Evolutionary conservation across 2,113 vertebrate genomes (phyloP).

Genomic region (Stomatorhinus ivindoensis): DNA sequence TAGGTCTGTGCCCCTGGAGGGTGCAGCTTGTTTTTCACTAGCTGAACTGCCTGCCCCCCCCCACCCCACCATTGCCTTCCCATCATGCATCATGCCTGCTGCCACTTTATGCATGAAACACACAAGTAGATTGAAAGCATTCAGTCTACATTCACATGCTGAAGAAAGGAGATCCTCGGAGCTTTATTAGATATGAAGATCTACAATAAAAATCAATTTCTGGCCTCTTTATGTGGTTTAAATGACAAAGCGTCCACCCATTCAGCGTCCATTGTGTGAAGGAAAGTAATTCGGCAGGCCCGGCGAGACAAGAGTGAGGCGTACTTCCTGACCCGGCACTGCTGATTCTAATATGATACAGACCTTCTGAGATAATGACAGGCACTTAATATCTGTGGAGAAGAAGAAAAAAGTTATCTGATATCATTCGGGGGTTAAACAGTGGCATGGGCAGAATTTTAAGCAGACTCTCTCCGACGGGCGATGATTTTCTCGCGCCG

Average conservation of each 20-base stretch:
- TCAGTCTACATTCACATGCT: conserved; percentile 96
- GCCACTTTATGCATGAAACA: conserved; percentile 99
- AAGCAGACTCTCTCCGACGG: conserved; percentile 58
- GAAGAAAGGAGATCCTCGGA: conserved; percentile 99
- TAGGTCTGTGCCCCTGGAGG: conserved; percentile 51
- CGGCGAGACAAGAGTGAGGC: conserved; percentile 80
- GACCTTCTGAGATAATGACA: conserved; percentile 96
- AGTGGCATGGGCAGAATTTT: conserved; percentile 85
- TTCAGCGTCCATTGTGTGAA: conserved; percentile 92
- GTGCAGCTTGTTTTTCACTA: conserved; percentile 72
- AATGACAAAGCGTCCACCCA: conserved; percentile 99
- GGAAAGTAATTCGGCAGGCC: conserved; percentile 96
- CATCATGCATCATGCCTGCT: conserved; percentile 71
- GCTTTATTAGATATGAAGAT: conserved; percentile 99
- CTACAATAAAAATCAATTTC: conserved; percentile 99
- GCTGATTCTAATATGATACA: conserved; percentile 99
- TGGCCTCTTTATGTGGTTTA: conserved; percentile 99
- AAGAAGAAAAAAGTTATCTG: conserved; percentile 89
- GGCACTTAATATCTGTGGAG: conserved; percentile 92
- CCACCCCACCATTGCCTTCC: conserved; percentile 63
- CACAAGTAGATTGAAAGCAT: conserved; percentile 99
- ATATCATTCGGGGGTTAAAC: conserved; percentile 95
- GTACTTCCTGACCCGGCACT: conserved; percentile 88
- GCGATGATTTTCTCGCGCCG: conserved; percentile 36
- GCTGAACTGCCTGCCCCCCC: conserved; percentile 67